Evolutionary conservation across 2,797 vertebrate genomes (phyloP), one percentile per base, ranked within the genome.

Genomic region (Micropoecilia bifurca): DNA sequence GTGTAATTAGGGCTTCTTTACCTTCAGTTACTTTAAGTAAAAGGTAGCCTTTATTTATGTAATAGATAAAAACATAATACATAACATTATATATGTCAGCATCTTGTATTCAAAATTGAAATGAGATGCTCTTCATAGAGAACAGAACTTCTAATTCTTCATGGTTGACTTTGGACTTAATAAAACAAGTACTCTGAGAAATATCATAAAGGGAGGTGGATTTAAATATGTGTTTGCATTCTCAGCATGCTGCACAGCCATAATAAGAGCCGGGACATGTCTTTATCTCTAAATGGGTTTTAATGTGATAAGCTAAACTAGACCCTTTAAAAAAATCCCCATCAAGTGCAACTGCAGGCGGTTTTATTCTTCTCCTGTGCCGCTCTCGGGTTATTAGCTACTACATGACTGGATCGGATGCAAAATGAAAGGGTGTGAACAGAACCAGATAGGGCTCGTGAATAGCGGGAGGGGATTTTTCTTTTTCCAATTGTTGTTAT

Each of bases 301-400:
- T 97, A 97, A 97, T 93, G 96, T 95, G 97, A 98, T 98, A 97
- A 98, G 96, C 97, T 96, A 97, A 97, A 97, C 95, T 95, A 95
- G 95, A 96, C 93, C 95, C 96, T 95, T 91, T 85, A 94, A 96
- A 96, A 94, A 96, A 96, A 96, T 96, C 96, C 96, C 96, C 95
- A 93, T 95, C 95, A 93, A 96, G 96, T 96, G 96, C 96, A 97
- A 96, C 97, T 95, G 95, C 96, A 95, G 96, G 96, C 95, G 95
- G 97, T 94, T 97, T 96, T 96, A 96, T 96, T 96, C 95, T 95
- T 91, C 95, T 96, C 96, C 96, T 94, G 95, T 94, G 95, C 94
- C 96, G 95, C 97, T 97, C 96, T 97, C 96, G 94, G 95, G 95
- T 97, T 97, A 97, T 97, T 97, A 98, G 96, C 95, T 95, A 93